Evolutionary conservation across 2,113 vertebrate genomes (phyloP).

Genomic region (Dermatemys mawii): DNA sequence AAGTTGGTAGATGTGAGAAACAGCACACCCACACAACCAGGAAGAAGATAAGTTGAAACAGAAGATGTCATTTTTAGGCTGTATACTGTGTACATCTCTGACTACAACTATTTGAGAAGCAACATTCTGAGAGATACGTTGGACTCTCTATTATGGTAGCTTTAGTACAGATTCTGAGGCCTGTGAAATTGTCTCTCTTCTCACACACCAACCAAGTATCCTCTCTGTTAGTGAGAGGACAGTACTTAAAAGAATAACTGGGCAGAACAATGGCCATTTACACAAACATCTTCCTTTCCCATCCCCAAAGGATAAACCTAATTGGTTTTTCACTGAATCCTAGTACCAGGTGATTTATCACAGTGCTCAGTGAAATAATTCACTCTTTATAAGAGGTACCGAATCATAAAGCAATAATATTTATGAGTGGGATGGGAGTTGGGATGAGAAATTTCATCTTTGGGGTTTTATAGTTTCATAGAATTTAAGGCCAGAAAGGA

Average conservation of each 20-base stretch:
- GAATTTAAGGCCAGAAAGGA: background rate
- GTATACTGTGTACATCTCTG: background rate
- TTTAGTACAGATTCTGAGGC: background rate
- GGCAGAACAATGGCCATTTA: background rate
- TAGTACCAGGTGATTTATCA: background rate
- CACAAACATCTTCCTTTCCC: background rate
- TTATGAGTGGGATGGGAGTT: background rate
- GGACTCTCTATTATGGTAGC: background rate
- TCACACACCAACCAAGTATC: background rate
- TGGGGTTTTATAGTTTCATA: background rate
- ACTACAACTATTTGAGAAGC: background rate
- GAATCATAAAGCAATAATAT: background rate
- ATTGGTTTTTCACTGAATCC: background rate
- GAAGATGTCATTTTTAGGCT: background rate
- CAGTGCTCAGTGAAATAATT: background rate
- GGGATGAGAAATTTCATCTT: background rate
- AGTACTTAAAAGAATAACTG: background rate
- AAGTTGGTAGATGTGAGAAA: background rate
- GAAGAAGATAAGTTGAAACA: background rate
- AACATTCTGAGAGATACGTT: background rate
- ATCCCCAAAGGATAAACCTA: background rate
- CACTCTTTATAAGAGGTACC: background rate
- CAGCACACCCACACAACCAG: accelerated
- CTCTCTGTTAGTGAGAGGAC: background rate
- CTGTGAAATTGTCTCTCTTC: background rate